Evolutionary conservation across 2,113 vertebrate species (phyloP), one percentile per base, ranked within the genome.

Genomic region (Mesoclemmys tuberculata): DNA sequence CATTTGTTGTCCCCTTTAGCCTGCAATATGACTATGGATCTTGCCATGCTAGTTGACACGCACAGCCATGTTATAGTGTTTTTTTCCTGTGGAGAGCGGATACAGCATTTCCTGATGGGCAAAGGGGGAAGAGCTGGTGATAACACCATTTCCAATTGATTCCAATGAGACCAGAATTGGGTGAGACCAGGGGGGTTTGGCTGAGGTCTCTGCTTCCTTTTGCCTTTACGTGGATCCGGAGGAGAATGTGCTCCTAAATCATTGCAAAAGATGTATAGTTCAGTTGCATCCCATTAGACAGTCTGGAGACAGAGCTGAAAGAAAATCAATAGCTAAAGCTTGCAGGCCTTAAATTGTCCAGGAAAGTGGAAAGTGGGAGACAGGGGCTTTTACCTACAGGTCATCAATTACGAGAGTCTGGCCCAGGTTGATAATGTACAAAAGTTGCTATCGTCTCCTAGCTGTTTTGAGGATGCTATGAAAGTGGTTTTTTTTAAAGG

Each of bases 51-150:
- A 84, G 79, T 83, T 94, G 27, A 38, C 61, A 87, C 0, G 0
- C 85, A 85, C 71, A 84, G 82, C 75, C 12, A 6, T 87, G 8
- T 4, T 84, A 44, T 94, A 92, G 88, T 94, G 74, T 24, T 5
- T 68, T 46, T 71, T 68, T 44, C 18, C 75, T 81, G 0, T 12
- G 44, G 88, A 49, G 18, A 94, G 55, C 88, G 92, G 90, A 85
- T 93, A 84, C 84, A 84, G 29, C 0, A 1, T 89, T 71, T 14
- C 58, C 41, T 87, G 51, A 38, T 84, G 93, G 84, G 92, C 93
- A 95, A 49, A n/a, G 18, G n/a, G 21, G 49, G 80, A 93, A 29
- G 96, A 88, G 49, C 86, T 94, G 92, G 93, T 46, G 46, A 46
- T 46, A 46, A 46, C 46, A 46, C 46, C 8, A 46, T 46, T 46